Evolutionary conservation across 1,140 invertebrate species (phyloP).

Genomic region (Melitaea cinxia): DNA sequence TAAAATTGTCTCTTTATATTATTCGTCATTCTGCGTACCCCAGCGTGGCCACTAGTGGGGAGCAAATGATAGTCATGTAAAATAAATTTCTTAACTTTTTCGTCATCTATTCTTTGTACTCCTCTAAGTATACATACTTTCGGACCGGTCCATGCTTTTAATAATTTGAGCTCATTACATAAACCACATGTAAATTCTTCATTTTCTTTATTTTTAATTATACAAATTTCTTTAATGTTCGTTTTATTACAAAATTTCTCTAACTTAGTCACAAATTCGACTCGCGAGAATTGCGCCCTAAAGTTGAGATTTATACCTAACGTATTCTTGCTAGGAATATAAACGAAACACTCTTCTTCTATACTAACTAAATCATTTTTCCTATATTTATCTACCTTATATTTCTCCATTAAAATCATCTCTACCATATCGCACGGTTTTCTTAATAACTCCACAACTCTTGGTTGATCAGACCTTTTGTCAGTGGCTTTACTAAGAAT

Average conservation of each 20-base stretch:
- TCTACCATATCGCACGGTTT: not conserved
- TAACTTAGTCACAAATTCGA: constrained; percentile 9
- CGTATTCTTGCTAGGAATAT: not conserved
- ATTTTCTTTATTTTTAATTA: too few species aligned
- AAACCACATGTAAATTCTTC: too few species aligned
- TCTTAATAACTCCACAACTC: constrained; percentile 5
- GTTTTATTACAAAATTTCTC: not conserved
- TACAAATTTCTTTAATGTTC: too few species aligned
- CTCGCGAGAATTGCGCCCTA: constrained; percentile 18
- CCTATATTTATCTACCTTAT: constrained; percentile 4
- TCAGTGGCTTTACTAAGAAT: not conserved
- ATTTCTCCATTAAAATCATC: not conserved
- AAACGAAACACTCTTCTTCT: constrained; percentile 4
- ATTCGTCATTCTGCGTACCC: too few species aligned
- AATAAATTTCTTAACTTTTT: too few species aligned
- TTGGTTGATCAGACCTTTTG: not conserved
- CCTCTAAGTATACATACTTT: too few species aligned
- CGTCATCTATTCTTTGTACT: too few species aligned
- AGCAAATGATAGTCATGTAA: too few species aligned
- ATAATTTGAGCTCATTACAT: too few species aligned
- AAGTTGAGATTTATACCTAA: constrained; percentile 6
- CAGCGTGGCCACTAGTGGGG: too few species aligned
- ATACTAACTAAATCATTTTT: not conserved
- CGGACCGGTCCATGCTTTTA: too few species aligned
- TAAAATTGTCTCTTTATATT: too few species aligned